Conservation (phyloP, 2,888 invertebrate genomes). For the Candidula unifasciata region DNA sequence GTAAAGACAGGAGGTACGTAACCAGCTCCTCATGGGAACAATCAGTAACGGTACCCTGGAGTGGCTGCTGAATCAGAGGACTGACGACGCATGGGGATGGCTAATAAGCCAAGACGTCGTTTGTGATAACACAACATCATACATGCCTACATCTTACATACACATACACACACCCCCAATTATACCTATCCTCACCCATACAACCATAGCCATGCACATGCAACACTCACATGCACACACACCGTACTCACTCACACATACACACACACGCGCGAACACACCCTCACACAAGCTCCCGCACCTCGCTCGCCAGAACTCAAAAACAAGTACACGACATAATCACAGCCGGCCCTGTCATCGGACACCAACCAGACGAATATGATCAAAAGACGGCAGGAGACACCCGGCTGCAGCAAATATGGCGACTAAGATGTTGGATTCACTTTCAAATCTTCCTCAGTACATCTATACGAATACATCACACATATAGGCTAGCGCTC, state of each 20-base stretch:
- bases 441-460: conserved; percentile 15
- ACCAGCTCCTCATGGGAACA: too few species aligned
- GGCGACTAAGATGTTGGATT: background rate
- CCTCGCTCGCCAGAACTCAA: background rate
- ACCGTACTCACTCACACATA: background rate
- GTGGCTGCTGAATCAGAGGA: too few species aligned
- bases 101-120: too few species aligned
- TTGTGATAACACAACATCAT: too few species aligned
- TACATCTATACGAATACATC: conserved; percentile 17
- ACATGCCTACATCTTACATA: too few species aligned
- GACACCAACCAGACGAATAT: background rate
- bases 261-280: background rate
- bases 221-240: background rate
- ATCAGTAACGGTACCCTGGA: too few species aligned
- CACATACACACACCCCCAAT: too few species aligned
- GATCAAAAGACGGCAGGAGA: conserved; percentile 10
- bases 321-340: background rate
- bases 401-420: conserved; percentile 14
- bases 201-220: background rate
- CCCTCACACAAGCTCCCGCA: background rate
- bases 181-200: too few species aligned
- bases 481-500: background rate
- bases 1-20: too few species aligned
- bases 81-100: too few species aligned
- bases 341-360: conserved; percentile 13